Evolutionary conservation across 2,888 invertebrate genomes (phyloP).

Genomic region (Rhingia rostrata): DNA sequence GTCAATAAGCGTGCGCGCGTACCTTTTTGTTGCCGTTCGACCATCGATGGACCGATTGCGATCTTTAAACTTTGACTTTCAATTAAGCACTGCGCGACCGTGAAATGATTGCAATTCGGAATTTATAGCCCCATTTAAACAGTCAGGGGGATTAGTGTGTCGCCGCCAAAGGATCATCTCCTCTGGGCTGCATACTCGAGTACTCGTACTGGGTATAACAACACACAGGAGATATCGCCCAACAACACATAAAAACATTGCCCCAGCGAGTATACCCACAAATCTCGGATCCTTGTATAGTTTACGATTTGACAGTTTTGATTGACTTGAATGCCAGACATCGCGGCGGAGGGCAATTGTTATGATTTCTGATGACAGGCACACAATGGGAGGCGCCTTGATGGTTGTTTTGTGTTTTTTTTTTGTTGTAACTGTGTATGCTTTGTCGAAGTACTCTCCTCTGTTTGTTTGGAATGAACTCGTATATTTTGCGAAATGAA

Average conservation of each 20-base stretch:
- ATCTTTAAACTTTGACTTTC: constrained; percentile 74
- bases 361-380: constrained; percentile 75
- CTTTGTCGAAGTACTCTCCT: constrained; percentile 11
- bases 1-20: too few species aligned
- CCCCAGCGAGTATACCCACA: neutral
- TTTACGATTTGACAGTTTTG: constrained; percentile 75
- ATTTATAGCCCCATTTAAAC: constrained; percentile 71
- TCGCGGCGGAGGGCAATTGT: constrained; percentile 74
- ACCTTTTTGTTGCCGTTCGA: neutral
- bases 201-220: neutral
- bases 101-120: constrained; percentile 70
- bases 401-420: constrained; percentile 61
- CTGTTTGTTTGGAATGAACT: constrained; percentile 51
- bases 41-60: constrained; percentile 46
- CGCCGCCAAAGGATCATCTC: constrained; percentile 64
- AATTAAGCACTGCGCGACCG: constrained; percentile 65
- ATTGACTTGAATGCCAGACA: constrained; percentile 75
- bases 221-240: neutral
- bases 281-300: constrained; percentile 58
- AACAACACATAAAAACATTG: constrained; percentile 17
- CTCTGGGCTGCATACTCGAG: constrained; percentile 14
- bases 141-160: constrained; percentile 66
- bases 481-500: constrained; percentile 62
- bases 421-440: neutral
- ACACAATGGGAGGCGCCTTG: constrained; percentile 75